These are phyloP conservation scores for Struthidea cinerea DNA, from an alignment of 2,113 vertebrate genomes.

Conservation along the genomic window DNA sequence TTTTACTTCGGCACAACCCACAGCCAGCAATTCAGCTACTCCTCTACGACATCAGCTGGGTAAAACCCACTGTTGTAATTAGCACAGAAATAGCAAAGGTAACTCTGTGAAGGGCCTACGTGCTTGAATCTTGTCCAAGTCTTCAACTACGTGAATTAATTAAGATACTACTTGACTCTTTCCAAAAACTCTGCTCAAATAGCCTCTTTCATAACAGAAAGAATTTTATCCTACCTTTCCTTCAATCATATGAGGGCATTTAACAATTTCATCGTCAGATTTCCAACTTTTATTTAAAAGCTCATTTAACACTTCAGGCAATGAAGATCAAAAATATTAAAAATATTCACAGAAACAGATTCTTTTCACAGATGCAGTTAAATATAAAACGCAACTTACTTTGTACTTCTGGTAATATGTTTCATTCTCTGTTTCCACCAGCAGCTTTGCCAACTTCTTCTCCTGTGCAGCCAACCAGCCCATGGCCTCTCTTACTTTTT, in stretches of 20 bases:
- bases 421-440: constrained; percentile 78
- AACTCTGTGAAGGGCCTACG: neutral
- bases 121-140: neutral
- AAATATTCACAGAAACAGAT: neutral
- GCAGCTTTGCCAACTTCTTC: constrained; percentile 78
- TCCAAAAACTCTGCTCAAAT: neutral
- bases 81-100: neutral
- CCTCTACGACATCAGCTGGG: neutral
- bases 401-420: constrained; percentile 82
- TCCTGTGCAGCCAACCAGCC: constrained; percentile 83
- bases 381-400: constrained; percentile 65
- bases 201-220: neutral
- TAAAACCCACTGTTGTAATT: neutral
- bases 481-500: constrained; percentile 77
- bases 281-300: neutral
- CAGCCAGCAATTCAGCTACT: neutral
- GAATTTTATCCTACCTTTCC: neutral
- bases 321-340: neutral
- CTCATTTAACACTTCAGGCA: neutral
- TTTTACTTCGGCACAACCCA: neutral
- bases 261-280: neutral
- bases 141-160: neutral
- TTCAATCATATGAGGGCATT: neutral
- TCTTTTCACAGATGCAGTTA: neutral
- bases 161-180: neutral